A percentile compares a stretch with the other conserved stretches of the same genome.
Evolutionary conservation across 2,113 vertebrate genomes (phyloP).

Genomic region (Lophius piscatorius): DNA sequence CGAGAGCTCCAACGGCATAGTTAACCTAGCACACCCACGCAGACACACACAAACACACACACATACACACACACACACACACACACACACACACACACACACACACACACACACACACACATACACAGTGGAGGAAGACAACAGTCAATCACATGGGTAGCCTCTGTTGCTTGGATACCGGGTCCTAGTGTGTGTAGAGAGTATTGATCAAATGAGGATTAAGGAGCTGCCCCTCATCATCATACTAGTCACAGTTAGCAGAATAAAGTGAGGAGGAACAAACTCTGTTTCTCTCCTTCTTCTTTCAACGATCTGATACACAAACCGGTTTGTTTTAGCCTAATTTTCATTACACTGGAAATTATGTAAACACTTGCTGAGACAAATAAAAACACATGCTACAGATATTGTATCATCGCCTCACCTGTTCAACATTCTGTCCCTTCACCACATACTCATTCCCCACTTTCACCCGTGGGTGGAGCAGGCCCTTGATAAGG

Average conservation of each 20-base stretch:
- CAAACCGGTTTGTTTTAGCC: not conserved
- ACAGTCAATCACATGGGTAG: constrained; percentile 54
- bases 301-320: no score
- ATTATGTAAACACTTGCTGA: not conserved
- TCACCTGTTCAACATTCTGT: constrained; percentile 93
- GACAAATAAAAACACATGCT: not conserved
- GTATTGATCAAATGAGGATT: constrained; percentile 40
- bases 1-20: constrained; percentile 91
- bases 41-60: constrained; percentile 22
- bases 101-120: constrained; percentile 27
- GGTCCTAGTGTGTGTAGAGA: constrained; percentile 23
- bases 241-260: not conserved
- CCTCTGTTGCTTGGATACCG: constrained; percentile 63
- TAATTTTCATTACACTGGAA: not conserved
- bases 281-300: not conserved
- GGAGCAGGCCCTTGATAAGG: constrained; percentile 92
- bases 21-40: constrained; percentile 81
- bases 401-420: not conserved
- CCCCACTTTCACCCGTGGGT: constrained; percentile 94
- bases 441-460: constrained; percentile 95
- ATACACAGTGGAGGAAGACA: constrained; percentile 25
- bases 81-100: constrained; percentile 24
- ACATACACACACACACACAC: constrained; percentile 2
- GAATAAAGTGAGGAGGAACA: not conserved
- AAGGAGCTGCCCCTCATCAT: constrained; percentile 6